Conservation (phyloP, 2,113 vertebrate species). For the Collichthys lucidus region DNA sequence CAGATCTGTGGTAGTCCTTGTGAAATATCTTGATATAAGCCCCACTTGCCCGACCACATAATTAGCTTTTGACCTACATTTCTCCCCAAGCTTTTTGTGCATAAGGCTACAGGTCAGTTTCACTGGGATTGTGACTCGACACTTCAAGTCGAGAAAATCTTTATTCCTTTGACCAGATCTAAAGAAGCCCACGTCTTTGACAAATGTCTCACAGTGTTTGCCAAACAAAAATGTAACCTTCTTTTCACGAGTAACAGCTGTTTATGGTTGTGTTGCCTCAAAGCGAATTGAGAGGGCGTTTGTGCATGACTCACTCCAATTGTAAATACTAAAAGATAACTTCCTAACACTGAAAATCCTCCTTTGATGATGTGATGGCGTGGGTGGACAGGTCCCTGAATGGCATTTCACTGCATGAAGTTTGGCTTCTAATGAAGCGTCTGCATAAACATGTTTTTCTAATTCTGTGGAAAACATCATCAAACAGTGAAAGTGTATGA, state of each 20-base stretch:
- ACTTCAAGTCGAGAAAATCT: constrained; percentile 48
- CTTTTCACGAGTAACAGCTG: constrained; percentile 68
- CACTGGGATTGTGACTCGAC: constrained; percentile 53
- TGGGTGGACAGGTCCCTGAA: constrained; percentile 71
- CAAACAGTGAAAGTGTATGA: not conserved
- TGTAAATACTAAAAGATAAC: constrained; percentile 65
- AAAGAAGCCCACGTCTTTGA: constrained; percentile 19
- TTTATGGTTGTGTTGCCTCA: constrained; percentile 65
- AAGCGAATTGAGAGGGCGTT: constrained; percentile 56
- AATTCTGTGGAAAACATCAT: not conserved
- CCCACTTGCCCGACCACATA: constrained; percentile 73
- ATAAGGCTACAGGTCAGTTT: constrained; percentile 73
- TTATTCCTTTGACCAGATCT: constrained; percentile 39
- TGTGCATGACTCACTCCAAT: constrained; percentile 66
- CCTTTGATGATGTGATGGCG: constrained; percentile 66
- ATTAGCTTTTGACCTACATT: constrained; percentile 84
- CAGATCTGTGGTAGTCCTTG: constrained; percentile 71
- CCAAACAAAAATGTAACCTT: constrained; percentile 56
- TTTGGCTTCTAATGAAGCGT: constrained; percentile 31
- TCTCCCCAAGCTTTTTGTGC: constrained; percentile 63
- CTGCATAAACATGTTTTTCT: constrained; percentile 38
- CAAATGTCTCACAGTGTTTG: constrained; percentile 55
- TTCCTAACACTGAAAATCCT: constrained; percentile 61
- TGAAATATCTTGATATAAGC: constrained; percentile 78
- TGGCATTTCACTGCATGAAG: constrained; percentile 47